Conservation (phyloP, 2,113 vertebrate species). For the Catagonus wagneri region DNA sequence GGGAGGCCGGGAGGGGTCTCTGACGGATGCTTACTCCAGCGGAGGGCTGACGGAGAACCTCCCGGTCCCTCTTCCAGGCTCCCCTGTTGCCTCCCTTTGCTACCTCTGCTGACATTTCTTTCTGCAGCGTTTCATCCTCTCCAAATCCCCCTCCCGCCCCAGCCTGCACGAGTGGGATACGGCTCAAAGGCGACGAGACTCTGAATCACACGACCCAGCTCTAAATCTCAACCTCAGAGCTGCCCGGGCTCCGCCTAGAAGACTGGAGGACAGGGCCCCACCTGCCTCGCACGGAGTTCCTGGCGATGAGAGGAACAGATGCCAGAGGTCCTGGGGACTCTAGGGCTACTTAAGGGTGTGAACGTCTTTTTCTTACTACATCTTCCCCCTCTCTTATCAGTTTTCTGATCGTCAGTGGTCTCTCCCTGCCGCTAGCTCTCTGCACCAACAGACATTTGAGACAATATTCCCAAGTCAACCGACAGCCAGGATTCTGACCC, state of each 20-base stretch:
- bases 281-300: no score
- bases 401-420: background rate
- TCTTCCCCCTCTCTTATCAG: background rate
- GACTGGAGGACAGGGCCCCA: no score
- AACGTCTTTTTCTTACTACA: background rate
- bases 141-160: no score
- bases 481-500: background rate
- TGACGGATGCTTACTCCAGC: no score
- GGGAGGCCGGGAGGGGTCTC: background rate
- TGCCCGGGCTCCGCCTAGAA: background rate
- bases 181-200: background rate
- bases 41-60: background rate
- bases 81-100: fast-evolving
- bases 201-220: background rate
- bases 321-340: background rate
- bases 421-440: background rate
- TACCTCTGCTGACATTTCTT: background rate
- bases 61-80: background rate
- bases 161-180: no score
- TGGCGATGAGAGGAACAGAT: fast-evolving
- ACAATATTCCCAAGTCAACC: background rate
- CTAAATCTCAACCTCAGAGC: background rate
- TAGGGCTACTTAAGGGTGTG: background rate
- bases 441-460: background rate
- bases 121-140: background rate